Percentiles rank a stretch among this genome's conserved stretches.
phyloP scores from a whole-genome alignment of 1,140 invertebrate species.

The Bombus breviceps region DNA sequence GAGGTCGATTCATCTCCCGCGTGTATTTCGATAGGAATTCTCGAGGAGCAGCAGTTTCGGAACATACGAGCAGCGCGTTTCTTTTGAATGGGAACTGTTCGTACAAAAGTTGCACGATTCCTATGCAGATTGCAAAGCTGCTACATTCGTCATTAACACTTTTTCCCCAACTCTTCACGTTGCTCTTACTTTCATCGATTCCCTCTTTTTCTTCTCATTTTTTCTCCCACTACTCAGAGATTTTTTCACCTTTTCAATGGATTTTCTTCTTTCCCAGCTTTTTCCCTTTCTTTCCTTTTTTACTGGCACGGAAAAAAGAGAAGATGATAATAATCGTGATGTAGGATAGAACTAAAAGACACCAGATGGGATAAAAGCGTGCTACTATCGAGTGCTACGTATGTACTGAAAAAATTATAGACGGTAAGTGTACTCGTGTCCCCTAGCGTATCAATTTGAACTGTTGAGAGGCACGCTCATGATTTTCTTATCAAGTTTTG shows the following conservation, averaged over 20 bases:
- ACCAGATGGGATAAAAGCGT: background rate
- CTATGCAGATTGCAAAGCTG: background rate
- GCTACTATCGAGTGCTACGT: background rate
- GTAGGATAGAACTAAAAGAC: no score
- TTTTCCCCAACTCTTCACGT: background rate
- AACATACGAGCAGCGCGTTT: background rate
- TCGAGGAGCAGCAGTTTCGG: constrained; percentile 1
- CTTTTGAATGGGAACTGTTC: constrained; percentile 7
- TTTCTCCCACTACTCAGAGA: background rate
- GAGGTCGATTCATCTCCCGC: constrained; percentile 14
- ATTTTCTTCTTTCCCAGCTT: no score
- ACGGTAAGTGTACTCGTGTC: background rate
- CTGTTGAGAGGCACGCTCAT: background rate
- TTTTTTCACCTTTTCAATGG: background rate
- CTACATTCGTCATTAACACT: constrained; percentile 14
- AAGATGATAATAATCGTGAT: background rate
- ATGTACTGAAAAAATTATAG: constrained; percentile 6
- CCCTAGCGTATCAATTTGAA: no score
- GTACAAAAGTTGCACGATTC: constrained; percentile 1
- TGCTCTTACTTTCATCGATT: constrained; percentile 12
- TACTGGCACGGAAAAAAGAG: no score
- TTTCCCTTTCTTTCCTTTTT: background rate
- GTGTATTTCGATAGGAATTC: background rate
- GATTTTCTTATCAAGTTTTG: background rate
- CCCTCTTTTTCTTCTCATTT: no score